Evolutionary conservation across 1,140 invertebrate genomes (phyloP), one percentile per base, ranked within the genome.

Genomic region (Caenorhabditis briggsae): DNA sequence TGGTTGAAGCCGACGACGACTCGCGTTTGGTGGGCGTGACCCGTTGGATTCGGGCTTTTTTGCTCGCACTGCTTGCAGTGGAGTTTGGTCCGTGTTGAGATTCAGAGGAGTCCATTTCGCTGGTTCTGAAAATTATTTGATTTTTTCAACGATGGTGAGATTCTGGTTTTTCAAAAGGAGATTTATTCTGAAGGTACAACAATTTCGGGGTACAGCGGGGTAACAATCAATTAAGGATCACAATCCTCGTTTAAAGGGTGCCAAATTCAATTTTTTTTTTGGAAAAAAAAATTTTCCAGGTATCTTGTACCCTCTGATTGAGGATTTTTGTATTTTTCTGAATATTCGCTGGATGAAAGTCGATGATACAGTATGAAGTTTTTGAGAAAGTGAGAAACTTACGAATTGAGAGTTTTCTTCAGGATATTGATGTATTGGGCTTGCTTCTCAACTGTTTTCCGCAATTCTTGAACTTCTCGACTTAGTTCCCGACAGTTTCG

Each of bases 1-100:
- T 70, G 23, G 14, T 23, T 33, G 18, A 25, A 65, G 1, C 20
- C 43, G 33, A 33, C 14, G 23, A 65, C 1, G 64, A 53, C 43
- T 78, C 70, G 23, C 70, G 43, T 78, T 78, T 78, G n/a, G 70
- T 78, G 70, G 70, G 70, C 70, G 70, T 78, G 43, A 78, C 70
- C 53, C 70, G 2, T 11, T 78, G 70, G 43, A 78, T 33, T 2
- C 7, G n/a, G 8, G 70, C 53, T n/a, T 78, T 78, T 78, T 48
- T 78, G n/a, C 20, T 50, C 7, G 2, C 7, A 23, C 70, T 78
- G 14, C 70, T 78, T 14, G 33, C 70, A 20, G 70, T 46, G 2
- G 70, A 78, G 2, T 46, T n/a, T 23, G 50, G 50, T 53, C 70
- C 70, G 25, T 78, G 46, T 25, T 50, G 70, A 20, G 70, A 78